A percentile compares a stretch with the other conserved stretches of the same genome.
These are phyloP conservation scores for Coecobrya sp. DNA, from an alignment of 2,888 invertebrate genomes.

Conservation along the genomic window DNA sequence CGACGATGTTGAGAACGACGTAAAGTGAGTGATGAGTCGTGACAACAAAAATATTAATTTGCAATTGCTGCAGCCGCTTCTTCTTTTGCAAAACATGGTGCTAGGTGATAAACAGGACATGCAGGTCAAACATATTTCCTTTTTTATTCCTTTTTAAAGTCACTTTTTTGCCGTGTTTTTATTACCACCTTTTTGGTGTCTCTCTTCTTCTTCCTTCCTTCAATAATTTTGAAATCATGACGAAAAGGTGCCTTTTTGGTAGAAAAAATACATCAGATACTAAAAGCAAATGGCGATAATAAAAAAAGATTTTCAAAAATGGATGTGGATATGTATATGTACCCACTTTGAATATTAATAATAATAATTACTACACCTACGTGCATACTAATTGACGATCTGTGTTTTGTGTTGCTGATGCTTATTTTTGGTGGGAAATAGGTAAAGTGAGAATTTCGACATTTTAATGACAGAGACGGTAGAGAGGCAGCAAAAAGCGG, in stretches of 20 bases:
- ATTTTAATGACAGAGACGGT: conserved; percentile 10
- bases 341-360: not conserved
- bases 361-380: conserved; percentile 15
- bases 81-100: not conserved
- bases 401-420: not conserved
- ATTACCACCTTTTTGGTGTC: conserved; percentile 7
- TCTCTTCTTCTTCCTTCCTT: conserved; percentile 29
- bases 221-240: not conserved
- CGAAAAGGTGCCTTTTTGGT: conserved; percentile 1
- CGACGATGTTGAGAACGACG: not conserved
- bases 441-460: conserved; percentile 51
- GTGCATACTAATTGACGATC: conserved; percentile 20
- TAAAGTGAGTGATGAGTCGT: conserved; percentile 55
- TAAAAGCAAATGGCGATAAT: too few species aligned
- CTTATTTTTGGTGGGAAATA: conserved; percentile 10
- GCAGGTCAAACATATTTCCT: conserved; percentile 4
- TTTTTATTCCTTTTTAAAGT: conserved; percentile 16
- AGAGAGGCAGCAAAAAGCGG: not conserved
- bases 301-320: not conserved
- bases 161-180: not conserved
- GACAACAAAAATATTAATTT: conserved; percentile 49
- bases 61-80: conserved; percentile 5
- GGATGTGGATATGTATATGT: too few species aligned
- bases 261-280: not conserved
- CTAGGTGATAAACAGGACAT: conserved; percentile 4